phyloP scores from a whole-genome alignment of 1,140 invertebrate species.

The Pachyrhynchus sulphureomaculatus region DNA sequence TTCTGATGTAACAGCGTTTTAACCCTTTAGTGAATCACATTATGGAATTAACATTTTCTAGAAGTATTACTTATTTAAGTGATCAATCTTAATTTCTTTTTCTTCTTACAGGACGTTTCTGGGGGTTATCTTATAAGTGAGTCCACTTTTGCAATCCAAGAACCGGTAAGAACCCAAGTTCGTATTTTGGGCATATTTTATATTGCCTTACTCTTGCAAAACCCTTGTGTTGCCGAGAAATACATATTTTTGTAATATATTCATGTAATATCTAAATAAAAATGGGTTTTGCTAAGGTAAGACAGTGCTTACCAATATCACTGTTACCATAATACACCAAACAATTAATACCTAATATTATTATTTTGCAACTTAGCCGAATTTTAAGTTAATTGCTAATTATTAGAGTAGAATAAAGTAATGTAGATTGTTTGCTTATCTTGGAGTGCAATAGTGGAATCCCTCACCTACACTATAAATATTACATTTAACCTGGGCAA shows the following conservation, averaged over 20 bases:
- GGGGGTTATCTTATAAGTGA: constrained; percentile 26
- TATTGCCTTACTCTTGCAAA: too few species aligned
- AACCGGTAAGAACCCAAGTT: constrained; percentile 16
- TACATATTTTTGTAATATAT: too few species aligned
- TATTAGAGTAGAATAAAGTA: constrained; percentile 16
- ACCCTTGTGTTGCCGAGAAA: too few species aligned
- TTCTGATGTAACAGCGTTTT: too few species aligned
- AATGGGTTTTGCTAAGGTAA: too few species aligned
- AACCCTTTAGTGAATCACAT: too few species aligned
- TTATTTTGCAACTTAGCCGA: constrained; percentile 3
- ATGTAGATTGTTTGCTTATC: constrained; percentile 21
- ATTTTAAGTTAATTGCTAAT: constrained; percentile 8
- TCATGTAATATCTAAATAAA: too few species aligned
- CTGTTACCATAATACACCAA: neutral
- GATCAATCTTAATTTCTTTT: constrained; percentile 20
- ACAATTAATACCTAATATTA: constrained; percentile 2
- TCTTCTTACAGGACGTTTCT: constrained; percentile 16
- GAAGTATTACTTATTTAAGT: too few species aligned
- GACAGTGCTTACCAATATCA: constrained; percentile 3
- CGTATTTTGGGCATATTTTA: neutral
- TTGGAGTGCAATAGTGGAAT: constrained; percentile 26
- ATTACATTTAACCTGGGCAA: too few species aligned
- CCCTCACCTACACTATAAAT: constrained; percentile 7
- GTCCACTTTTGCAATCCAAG: constrained; percentile 32
- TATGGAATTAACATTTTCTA: too few species aligned